phyloP scores from a whole-genome alignment of 2,797 vertebrate species.

The Petrocephalus sullivani region DNA sequence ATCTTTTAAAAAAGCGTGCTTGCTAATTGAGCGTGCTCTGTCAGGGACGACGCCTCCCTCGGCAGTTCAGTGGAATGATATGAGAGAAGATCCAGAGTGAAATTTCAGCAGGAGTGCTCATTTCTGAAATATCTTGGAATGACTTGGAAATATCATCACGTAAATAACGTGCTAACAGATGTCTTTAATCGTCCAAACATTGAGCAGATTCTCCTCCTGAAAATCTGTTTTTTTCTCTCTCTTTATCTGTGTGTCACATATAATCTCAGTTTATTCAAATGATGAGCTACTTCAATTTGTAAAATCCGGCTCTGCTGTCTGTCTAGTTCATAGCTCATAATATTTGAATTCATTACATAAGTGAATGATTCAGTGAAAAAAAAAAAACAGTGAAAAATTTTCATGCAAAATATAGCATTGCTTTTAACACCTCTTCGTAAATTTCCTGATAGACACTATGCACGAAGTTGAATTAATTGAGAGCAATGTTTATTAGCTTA shows the following conservation, averaged over 20 bases:
- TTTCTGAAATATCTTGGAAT: not conserved
- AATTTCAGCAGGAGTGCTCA: not conserved
- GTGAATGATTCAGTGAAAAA: not conserved
- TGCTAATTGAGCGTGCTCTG: not conserved
- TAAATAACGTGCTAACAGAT: not conserved
- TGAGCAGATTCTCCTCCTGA: not conserved
- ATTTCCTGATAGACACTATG: not conserved
- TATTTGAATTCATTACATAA: not conserved
- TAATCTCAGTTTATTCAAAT: not conserved
- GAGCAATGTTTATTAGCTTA: conserved; percentile 1
- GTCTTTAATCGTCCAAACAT: conserved; percentile 10
- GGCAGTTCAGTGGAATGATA: not conserved
- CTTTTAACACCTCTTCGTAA: not conserved
- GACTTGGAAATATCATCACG: not conserved
- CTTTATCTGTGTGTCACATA: not conserved
- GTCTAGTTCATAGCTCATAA: not conserved
- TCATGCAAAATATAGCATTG: not conserved
- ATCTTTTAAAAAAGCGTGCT: not conserved
- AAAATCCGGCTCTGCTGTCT: not conserved
- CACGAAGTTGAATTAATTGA: not conserved
- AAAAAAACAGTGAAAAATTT: not conserved
- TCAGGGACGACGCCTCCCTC: not conserved
- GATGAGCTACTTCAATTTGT: not conserved
- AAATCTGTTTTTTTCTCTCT: not conserved
- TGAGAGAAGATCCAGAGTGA: not conserved